Conservation (phyloP, 2,888 invertebrate species). For the Ophion costatus region DNA sequence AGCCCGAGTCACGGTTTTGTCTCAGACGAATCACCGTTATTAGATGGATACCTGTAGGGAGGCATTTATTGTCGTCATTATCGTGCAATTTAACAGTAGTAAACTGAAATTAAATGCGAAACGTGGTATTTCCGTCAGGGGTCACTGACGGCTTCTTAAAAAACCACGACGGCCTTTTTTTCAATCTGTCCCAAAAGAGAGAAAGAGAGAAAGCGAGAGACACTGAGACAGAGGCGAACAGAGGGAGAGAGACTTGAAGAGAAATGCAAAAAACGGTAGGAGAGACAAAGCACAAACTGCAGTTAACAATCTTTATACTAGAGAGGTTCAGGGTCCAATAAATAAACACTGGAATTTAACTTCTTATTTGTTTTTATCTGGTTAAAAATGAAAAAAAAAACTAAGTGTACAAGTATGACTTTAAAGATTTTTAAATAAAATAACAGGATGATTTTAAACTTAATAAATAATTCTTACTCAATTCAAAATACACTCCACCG, state of each 20-base stretch:
- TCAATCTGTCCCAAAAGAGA: not conserved
- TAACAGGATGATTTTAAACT: too few species aligned
- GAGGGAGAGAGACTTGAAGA: conserved; percentile 18
- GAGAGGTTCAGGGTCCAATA: too few species aligned
- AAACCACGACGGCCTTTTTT: not conserved
- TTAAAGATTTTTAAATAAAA: too few species aligned
- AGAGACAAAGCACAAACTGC: too few species aligned
- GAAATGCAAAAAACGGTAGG: not conserved
- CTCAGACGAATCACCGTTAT: conserved; percentile 75
- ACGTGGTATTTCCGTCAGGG: conserved; percentile 75
- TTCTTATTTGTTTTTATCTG: too few species aligned
- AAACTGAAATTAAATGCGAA: conserved; percentile 80
- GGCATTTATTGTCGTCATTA: conserved; percentile 77
- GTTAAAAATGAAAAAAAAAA: too few species aligned
- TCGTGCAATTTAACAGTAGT: conserved; percentile 81
- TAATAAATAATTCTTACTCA: too few species aligned
- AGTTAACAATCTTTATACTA: too few species aligned
- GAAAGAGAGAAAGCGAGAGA: conserved; percentile 25
- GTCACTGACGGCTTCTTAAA: conserved; percentile 22
- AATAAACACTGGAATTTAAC: too few species aligned
- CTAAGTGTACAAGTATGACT: too few species aligned
- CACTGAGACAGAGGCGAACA: not conserved
- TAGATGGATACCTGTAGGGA: conserved; percentile 61
- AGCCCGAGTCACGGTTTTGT: conserved; percentile 23
- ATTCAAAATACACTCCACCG: too few species aligned